A percentile compares a stretch with the other conserved stretches of the same genome.
These are phyloP conservation scores for Drosophila kikkawai DNA, from an alignment of 1,140 invertebrate genomes.

Conservation along the genomic window DNA sequence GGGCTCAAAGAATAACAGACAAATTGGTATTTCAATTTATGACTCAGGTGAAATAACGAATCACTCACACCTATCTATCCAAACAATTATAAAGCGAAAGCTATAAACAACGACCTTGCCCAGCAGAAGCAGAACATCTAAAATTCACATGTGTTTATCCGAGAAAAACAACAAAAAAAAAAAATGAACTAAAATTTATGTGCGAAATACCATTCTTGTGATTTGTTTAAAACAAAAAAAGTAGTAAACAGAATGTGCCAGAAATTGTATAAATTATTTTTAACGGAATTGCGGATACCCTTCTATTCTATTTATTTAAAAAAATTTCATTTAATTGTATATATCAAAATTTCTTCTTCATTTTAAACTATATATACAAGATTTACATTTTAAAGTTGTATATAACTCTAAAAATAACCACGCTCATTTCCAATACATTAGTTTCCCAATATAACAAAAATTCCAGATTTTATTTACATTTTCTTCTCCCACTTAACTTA, in stretches of 20 bases:
- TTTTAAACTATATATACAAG: no score
- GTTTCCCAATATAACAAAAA: neutral
- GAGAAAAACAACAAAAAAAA: slow-evolving; percentile 3
- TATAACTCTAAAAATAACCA: neutral
- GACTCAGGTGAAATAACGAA: slow-evolving; percentile 20
- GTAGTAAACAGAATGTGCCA: slow-evolving; percentile 15
- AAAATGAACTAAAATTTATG: slow-evolving; percentile 24
- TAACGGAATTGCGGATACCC: neutral
- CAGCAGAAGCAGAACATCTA: slow-evolving; percentile 20
- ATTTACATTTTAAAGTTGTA: neutral
- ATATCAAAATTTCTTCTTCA: no score
- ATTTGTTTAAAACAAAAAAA: slow-evolving; percentile 4
- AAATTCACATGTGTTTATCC: slow-evolving; percentile 11
- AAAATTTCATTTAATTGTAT: no score
- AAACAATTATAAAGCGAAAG: slow-evolving; percentile 27
- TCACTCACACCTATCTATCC: slow-evolving; percentile 24
- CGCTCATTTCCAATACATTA: neutral
- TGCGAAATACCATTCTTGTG: slow-evolving; percentile 47
- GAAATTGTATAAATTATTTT: neutral
- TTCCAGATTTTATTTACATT: neutral
- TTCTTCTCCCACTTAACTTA: neutral
- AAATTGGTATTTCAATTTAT: slow-evolving; percentile 32
- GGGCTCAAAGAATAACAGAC: slow-evolving; percentile 29
- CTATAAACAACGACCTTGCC: slow-evolving; percentile 41
- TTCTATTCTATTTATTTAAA: neutral